phyloP scores from a whole-genome alignment of 2,113 vertebrate species.

The Thamnaconus septentrionalis region DNA sequence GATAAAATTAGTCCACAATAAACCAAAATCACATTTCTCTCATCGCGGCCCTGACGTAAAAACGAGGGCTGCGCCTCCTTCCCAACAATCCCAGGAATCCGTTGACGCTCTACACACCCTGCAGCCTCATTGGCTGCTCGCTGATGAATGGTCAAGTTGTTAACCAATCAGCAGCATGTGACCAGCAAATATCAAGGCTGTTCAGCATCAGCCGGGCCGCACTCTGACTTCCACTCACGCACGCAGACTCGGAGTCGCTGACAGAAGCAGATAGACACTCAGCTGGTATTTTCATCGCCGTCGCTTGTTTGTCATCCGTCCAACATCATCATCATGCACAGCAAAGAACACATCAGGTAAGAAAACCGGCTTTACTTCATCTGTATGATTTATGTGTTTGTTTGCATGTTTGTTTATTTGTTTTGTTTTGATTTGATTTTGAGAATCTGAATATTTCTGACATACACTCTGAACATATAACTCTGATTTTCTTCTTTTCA shows the following conservation, averaged over 20 bases:
- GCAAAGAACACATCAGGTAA: conserved; percentile 78
- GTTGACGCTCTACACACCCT: conserved; percentile 2
- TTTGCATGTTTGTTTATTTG: too few relatives aligned
- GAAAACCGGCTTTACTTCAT: not conserved
- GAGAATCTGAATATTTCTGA: too few relatives aligned
- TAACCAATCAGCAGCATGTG: conserved; percentile 59
- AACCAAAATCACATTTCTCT: conserved; percentile 16
- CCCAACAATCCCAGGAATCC: not conserved
- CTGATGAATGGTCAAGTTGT: conserved; percentile 43
- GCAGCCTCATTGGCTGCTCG: conserved; percentile 40
- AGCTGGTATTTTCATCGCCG: not conserved
- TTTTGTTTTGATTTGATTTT: too few relatives aligned
- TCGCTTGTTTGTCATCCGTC: not conserved
- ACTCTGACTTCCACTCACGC: conserved; percentile 14
- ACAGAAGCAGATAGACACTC: not conserved
- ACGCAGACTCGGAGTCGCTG: not conserved
- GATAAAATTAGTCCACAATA: too few relatives aligned
- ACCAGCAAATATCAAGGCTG: conserved; percentile 40
- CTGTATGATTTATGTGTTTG: not conserved
- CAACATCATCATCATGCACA: conserved; percentile 63
- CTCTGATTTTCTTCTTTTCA: too few relatives aligned
- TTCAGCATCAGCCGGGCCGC: not conserved
- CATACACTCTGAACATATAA: too few relatives aligned
- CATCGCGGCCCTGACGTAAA: not conserved
- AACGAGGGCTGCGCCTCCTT: not conserved